Evolutionary conservation across 2,113 vertebrate species (phyloP).

Genomic region (Ornithorhynchus anatinus): DNA sequence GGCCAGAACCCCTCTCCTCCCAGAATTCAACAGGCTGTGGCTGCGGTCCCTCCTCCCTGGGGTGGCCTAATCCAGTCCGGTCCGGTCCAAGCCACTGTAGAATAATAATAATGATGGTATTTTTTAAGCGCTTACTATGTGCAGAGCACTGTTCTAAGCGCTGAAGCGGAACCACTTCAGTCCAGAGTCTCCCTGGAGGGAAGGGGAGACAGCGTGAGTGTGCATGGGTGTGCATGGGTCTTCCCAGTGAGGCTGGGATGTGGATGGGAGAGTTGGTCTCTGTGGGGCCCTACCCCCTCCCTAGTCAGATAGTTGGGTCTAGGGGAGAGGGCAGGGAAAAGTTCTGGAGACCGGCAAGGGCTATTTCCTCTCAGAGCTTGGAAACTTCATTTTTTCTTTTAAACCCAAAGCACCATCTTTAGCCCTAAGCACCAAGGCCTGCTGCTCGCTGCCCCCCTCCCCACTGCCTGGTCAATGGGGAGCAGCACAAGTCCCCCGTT

Average conservation of each 20-base stretch:
- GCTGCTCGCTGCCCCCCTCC: not conserved
- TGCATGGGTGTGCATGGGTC: no score
- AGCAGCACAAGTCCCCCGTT: not conserved
- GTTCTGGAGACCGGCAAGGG: conserved; percentile 35
- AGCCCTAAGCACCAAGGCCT: conserved; percentile 24
- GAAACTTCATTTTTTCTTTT: conserved; percentile 1
- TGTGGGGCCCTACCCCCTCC: no score
- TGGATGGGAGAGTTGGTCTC: no score
- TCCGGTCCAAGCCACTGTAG: no score
- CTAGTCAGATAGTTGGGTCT: no score
- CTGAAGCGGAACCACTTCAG: not conserved
- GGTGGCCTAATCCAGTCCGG: no score
- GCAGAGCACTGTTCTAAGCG: no score
- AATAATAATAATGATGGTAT: no score
- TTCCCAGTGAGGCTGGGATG: no score
- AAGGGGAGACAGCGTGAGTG: not conserved
- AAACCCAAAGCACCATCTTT: not conserved
- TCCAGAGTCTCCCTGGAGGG: not conserved
- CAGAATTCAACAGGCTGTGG: not conserved
- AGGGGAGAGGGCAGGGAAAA: not conserved
- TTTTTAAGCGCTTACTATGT: no score
- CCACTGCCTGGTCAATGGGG: not conserved
- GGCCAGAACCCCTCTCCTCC: not conserved
- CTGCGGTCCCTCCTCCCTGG: not conserved
- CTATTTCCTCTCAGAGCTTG: conserved; percentile 43